Evolutionary conservation across 1,140 invertebrate species (phyloP), one percentile per base, ranked within the genome.

Genomic region (Mercenaria mercenaria): DNA sequence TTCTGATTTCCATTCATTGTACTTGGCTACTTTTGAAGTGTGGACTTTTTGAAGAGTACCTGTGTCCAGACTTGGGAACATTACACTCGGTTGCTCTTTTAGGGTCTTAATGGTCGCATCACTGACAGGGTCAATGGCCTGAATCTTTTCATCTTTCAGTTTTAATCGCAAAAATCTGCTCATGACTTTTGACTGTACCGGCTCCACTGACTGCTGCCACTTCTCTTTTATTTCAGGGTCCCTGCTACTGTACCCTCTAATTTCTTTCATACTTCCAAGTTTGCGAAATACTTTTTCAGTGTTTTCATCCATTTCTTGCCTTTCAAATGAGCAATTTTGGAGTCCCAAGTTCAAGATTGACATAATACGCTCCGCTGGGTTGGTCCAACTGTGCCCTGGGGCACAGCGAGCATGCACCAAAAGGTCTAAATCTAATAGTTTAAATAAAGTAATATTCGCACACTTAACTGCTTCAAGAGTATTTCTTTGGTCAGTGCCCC

Each of bases 331-430:
- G 32, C 26, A 69, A 20, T 69, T 69, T 34, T 69, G 64, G 8
- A 69, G 64, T 2, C 64, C 64, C 8, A 69, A 18, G 18, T 69
- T 69, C 2, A 69, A 20, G 32, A 69, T 69, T n/a, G n/a, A 32
- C 64, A 69, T 69, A 26, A 69, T 32, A 4, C 64, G 26, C 32
- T 69, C n/a, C n/a, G n/a, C n/a, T n/a, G n/a, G n/a, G n/a, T n/a
- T n/a, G n/a, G n/a, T n/a, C n/a, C n/a, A n/a, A 32, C 67, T 86
- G 11, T 86, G 39, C 34, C 83, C 69, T 74, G 69, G 83, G 18
- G 67, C 67, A 56, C 83, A 74, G 32, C 83, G 1, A 0, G n/a
- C 67, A 18, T 20, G 2, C 15, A 86, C 52, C 18, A 86, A 3
- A 32, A 86, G 74, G 34, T 76, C 83, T 0, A 76, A n/a, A 0